A percentile compares a stretch with the other conserved stretches of the same genome.
These are phyloP conservation scores for Hydrolagus colliei DNA, from an alignment of 2,797 vertebrate genomes.

Conservation along the genomic window DNA sequence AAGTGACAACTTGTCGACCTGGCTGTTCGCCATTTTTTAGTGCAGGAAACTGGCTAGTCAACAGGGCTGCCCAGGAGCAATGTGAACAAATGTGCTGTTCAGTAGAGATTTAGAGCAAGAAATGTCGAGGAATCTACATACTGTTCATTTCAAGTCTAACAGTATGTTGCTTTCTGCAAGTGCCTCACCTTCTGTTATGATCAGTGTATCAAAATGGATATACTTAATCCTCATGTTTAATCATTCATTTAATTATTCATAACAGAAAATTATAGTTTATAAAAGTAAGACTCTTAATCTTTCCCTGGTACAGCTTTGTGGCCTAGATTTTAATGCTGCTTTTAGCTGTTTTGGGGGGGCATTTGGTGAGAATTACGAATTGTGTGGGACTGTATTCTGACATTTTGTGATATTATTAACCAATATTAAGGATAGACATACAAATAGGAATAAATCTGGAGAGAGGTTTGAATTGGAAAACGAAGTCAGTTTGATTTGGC, in stretches of 20 bases:
- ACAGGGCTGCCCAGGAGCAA: background rate
- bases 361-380: conserved; percentile 3
- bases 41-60: no score
- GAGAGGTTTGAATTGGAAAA: background rate
- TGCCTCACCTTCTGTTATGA: background rate
- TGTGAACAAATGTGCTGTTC: background rate
- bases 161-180: no score
- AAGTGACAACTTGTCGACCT: no score
- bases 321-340: background rate
- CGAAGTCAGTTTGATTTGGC: background rate
- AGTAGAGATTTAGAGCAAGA: background rate
- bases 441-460: background rate
- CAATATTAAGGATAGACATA: background rate
- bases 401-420: background rate
- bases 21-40: no score
- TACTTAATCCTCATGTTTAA: background rate
- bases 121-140: no score
- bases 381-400: conserved; percentile 11
- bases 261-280: background rate
- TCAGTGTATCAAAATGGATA: background rate
- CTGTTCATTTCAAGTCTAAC: no score
- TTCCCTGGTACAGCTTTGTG: background rate
- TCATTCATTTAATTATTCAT: conserved; percentile 10
- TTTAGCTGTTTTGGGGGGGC: background rate
- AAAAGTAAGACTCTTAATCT: background rate